A percentile compares a stretch with the other conserved stretches of the same genome.
Conservation (phyloP, 2,797 vertebrate genomes). For the Gymnothorax reevesii region DNA sequence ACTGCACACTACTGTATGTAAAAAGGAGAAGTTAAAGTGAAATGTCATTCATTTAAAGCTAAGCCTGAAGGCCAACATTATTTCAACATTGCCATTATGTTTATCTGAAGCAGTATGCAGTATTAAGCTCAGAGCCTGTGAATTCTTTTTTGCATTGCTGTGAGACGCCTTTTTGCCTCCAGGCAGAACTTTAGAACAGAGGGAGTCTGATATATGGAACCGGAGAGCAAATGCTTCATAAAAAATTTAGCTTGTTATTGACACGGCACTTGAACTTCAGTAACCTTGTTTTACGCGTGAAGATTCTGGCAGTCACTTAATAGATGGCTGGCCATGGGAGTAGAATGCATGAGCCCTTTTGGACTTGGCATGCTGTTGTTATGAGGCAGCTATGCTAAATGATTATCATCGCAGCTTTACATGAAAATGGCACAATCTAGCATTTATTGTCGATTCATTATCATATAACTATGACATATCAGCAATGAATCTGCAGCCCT, state of each 20-base stretch:
- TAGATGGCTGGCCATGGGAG: background rate
- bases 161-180: background rate
- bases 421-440: background rate
- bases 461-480: background rate
- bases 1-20: slow-evolving; percentile 64
- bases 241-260: slow-evolving; percentile 12
- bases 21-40: slow-evolving; percentile 54
- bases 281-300: slow-evolving; percentile 18
- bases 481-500: background rate
- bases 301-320: slow-evolving; percentile 18
- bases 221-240: background rate
- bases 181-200: slow-evolving; percentile 9
- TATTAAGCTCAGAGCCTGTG: background rate
- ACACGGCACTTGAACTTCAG: slow-evolving; percentile 24
- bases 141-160: background rate
- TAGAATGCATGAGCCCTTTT: background rate
- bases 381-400: background rate
- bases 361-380: background rate
- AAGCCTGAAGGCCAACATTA: background rate
- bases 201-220: slow-evolving; percentile 17
- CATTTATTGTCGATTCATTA: background rate
- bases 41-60: too few relatives aligned
- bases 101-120: background rate
- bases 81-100: background rate
- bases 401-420: background rate